Evolutionary conservation across 2,113 vertebrate genomes (phyloP), one percentile per base, ranked within the genome.

Genomic region (Todiramphus chloris): DNA sequence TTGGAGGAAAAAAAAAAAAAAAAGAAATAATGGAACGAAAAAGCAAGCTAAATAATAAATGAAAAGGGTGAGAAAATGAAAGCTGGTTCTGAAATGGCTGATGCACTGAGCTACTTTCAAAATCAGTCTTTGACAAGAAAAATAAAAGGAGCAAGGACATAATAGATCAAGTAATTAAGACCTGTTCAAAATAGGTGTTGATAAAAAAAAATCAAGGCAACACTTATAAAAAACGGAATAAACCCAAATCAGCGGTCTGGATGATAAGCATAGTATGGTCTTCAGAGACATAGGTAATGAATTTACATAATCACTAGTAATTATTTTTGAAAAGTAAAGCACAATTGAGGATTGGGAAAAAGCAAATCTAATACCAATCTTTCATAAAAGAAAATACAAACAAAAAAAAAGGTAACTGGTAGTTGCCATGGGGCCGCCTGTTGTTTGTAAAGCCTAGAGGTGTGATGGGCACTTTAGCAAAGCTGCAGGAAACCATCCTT

Each of bases 261-360:
- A 46, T 92, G 83, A 94, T 96, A 92, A 95, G 70, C 69, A 66
- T 76, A 55, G 74, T 73, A 25, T 89, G 86, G 94, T 94, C 80
- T 87, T 91, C 92, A 85, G 96, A 96, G 95, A 92, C 92, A 93
- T 73, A 93, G 95, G 93, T 94, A 95, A 96, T 92, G 94, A 96
- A 92, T 95, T 96, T 96, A 79, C 89, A 95, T 95, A 95, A 95
- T 94, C 44, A 3, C 77, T 94, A 82, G 77, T 95, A 96, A 97
- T 94, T 97, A 93, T 94, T 95, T 95, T 88, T 94, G 86, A 94
- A 94, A 93, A 92, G 44, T 87, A 82, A 90, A 86, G 56, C 81
- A 89, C 83, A 94, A 89, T 87, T 84, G 86, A 91, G 74, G 80
- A 91, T 19, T 91, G 90, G 46, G 58, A 37, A 82, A 87, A 94